phyloP scores from a whole-genome alignment of 2,113 vertebrate genomes.

The Taxidea taxus region DNA sequence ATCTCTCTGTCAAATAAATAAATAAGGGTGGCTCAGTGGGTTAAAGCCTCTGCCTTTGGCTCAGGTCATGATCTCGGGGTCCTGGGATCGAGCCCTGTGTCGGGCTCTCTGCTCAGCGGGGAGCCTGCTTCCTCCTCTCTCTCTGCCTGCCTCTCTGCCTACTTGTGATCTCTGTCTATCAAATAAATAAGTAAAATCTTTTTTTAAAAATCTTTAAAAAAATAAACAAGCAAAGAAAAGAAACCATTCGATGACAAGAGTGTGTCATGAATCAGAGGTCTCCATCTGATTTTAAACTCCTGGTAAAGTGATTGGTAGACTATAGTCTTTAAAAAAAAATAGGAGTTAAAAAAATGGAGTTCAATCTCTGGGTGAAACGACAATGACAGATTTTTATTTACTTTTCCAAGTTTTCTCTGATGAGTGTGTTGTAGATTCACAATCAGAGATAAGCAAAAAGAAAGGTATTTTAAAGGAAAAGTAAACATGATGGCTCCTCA shows the following conservation, averaged over 20 bases:
- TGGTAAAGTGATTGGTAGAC: background rate
- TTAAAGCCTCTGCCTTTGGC: no score
- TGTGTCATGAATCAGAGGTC: background rate
- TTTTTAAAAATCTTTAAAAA: background rate
- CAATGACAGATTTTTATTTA: background rate
- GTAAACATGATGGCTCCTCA: background rate
- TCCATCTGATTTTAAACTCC: background rate
- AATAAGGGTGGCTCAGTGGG: no score
- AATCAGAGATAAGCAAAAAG: background rate
- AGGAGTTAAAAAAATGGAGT: background rate
- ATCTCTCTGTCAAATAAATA: no score
- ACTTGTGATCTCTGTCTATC: no score
- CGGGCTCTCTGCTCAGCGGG: no score
- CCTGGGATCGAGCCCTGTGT: no score
- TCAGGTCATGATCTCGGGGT: no score
- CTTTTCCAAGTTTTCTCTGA: background rate
- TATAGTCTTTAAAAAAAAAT: background rate
- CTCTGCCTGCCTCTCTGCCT: no score
- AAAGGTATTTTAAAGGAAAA: background rate
- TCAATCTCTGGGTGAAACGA: background rate
- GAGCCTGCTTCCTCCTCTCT: no score
- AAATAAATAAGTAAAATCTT: no score
- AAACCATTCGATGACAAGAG: background rate
- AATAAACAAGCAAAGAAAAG: background rate
- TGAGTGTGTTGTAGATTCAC: background rate